A percentile compares a stretch with the other conserved stretches of the same genome.
Evolutionary conservation across 2,797 vertebrate genomes (phyloP).

Genomic region (Spheniscus humboldti): DNA sequence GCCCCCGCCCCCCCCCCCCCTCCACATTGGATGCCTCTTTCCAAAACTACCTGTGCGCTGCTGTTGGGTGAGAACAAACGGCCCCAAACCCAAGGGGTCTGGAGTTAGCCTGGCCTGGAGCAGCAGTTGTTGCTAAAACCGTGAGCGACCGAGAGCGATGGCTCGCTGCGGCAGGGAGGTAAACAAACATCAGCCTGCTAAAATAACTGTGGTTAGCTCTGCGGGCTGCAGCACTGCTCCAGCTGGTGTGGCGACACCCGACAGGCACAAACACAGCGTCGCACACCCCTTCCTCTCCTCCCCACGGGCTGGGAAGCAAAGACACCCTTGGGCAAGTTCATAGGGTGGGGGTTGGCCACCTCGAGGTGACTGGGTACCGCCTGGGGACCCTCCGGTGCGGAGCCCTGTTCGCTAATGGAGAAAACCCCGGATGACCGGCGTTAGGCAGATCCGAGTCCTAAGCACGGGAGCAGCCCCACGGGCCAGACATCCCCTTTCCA

Average conservation of each 20-base stretch:
- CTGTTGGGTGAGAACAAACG: not conserved
- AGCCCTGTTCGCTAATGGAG: not conserved
- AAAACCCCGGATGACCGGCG: rapidly evolving
- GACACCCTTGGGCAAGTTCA: too few relatives aligned
- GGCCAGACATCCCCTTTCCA: not conserved
- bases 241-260: not conserved
- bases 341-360: too few relatives aligned
- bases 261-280: not conserved
- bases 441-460: not conserved
- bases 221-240: not conserved
- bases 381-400: rapidly evolving
- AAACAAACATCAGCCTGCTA: not conserved
- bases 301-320: rapidly evolving
- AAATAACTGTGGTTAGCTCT: conserved; percentile 33
- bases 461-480: rapidly evolving
- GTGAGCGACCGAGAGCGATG: not conserved
- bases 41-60: not conserved
- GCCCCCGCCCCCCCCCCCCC: too few relatives aligned
- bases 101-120: not conserved
- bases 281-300: not conserved
- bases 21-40: not conserved
- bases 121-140: not conserved
- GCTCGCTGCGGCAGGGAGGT: not conserved
- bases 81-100: not conserved
- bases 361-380: not conserved